Evolutionary conservation across 2,797 vertebrate species (phyloP).

Genomic region (Sebastolobus altivelis): DNA sequence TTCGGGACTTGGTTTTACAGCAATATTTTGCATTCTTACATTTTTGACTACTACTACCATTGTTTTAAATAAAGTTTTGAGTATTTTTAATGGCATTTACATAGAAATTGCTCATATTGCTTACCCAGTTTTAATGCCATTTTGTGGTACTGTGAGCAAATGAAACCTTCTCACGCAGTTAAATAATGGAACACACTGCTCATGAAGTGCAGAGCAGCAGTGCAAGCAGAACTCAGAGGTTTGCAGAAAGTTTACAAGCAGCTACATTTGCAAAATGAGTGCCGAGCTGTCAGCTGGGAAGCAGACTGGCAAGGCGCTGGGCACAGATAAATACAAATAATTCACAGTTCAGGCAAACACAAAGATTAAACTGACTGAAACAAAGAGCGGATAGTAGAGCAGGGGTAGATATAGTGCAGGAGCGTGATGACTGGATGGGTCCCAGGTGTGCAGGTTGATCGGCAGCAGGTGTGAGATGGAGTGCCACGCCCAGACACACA

Average conservation of each 20-base stretch:
- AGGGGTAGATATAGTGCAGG: neutral
- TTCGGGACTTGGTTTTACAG: neutral
- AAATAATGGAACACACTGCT: neutral
- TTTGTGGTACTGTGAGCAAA: neutral
- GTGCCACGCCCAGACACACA: too few species aligned
- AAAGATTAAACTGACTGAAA: too few species aligned
- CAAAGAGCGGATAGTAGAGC: too few species aligned
- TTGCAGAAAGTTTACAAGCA: too few species aligned
- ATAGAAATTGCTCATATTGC: neutral
- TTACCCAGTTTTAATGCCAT: neutral
- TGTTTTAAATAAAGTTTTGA: neutral
- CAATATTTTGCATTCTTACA: neutral
- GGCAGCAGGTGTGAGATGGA: too few species aligned
- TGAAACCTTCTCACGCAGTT: neutral
- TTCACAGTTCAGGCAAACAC: too few species aligned
- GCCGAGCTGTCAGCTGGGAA: too few species aligned
- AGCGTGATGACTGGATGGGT: neutral
- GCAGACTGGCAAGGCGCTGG: too few species aligned
- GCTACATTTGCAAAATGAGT: too few species aligned
- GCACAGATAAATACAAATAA: too few species aligned
- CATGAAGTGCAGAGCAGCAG: neutral
- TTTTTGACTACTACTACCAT: neutral
- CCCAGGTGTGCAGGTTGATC: neutral
- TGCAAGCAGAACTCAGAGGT: too few species aligned
- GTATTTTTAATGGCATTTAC: neutral